Evolutionary conservation across 2,113 vertebrate species (phyloP).

Genomic region (Excalfactoria chinensis): DNA sequence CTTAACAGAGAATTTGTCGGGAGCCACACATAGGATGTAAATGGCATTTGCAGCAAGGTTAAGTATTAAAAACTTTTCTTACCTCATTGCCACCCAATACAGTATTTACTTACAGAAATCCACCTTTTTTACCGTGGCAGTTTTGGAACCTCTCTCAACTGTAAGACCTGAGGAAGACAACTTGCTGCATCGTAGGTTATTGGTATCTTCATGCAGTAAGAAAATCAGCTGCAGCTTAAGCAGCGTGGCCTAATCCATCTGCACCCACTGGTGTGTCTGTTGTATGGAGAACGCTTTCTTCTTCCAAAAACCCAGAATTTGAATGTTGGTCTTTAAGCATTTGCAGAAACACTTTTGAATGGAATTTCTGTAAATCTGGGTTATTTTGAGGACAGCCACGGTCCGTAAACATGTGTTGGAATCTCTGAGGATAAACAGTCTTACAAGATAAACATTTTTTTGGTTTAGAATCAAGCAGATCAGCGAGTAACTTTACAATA

Average conservation of each 20-base stretch:
- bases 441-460: not conserved
- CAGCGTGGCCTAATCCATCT: not conserved
- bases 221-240: not conserved
- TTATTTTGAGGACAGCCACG: slow-evolving; percentile 19
- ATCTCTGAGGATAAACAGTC: slow-evolving; percentile 9
- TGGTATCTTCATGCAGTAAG: not conserved
- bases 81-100: not conserved
- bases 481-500: not conserved
- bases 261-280: not conserved
- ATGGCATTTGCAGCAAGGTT: not conserved
- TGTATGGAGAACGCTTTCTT: not conserved
- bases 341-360: slow-evolving; percentile 14
- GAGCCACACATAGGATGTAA: not conserved
- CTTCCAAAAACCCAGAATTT: not conserved
- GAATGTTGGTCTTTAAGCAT: not conserved
- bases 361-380: slow-evolving; percentile 1
- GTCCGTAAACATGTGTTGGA: slow-evolving; percentile 17
- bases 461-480: not conserved
- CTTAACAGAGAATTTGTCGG: not conserved
- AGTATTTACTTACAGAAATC: not conserved
- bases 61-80: not conserved
- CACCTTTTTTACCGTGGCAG: not conserved
- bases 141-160: not conserved
- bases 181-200: not conserved
- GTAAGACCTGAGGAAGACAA: not conserved